phyloP scores from a whole-genome alignment of 2,888 invertebrate species.

The Baronia brevicornis region DNA sequence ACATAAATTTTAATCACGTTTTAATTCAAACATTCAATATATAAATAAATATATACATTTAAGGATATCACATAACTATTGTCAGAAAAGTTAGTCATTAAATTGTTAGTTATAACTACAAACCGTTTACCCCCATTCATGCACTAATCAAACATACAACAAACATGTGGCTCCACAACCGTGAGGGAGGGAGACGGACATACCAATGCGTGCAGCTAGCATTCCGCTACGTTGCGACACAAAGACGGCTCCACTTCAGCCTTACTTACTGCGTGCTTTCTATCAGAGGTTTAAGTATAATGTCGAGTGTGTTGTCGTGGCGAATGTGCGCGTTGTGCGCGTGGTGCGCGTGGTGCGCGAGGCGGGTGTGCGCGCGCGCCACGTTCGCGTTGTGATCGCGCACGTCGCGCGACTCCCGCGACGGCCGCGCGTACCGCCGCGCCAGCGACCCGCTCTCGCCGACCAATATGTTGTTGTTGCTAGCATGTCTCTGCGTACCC shows the following conservation, averaged over 20 bases:
- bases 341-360: conserved; percentile 37
- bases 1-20: conserved; percentile 22
- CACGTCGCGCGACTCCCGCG: conserved; percentile 36
- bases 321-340: conserved; percentile 38
- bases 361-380: conserved; percentile 60
- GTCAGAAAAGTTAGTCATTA: conserved; percentile 42
- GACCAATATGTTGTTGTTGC: conserved; percentile 75
- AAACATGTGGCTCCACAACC: conserved; percentile 29
- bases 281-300: conserved; percentile 74
- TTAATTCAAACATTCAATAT: conserved; percentile 22
- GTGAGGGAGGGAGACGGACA: conserved; percentile 38
- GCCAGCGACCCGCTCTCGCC: conserved; percentile 70
- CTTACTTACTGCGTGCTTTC: conserved; percentile 77
- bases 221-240: conserved; percentile 64
- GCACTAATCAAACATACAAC: conserved; percentile 34
- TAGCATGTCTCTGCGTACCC: conserved; percentile 75
- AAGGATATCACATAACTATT: conserved; percentile 20
- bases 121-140: conserved; percentile 40
- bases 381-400: conserved; percentile 60
- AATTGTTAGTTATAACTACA: conserved; percentile 40
- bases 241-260: conserved; percentile 39
- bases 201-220: conserved; percentile 66
- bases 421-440: conserved; percentile 59
- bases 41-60: conserved; percentile 27
- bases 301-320: conserved; percentile 74